Conservation (phyloP, 2,797 vertebrate genomes). For the Siniperca undulata region DNA sequence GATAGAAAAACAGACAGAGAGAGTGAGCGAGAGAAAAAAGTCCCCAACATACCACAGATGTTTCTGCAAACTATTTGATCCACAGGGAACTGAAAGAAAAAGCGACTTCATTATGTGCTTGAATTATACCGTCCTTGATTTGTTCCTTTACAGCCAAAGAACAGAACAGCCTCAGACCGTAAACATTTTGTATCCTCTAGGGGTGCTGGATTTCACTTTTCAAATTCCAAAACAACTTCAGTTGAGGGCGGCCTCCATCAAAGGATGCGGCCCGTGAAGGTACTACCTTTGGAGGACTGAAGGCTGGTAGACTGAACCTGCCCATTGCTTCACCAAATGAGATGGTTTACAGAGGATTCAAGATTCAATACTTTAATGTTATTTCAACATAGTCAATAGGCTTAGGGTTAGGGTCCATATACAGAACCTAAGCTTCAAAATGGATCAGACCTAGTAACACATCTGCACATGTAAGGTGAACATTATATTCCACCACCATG, state of each 20-base stretch:
- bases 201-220: background rate
- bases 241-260: background rate
- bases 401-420: too few species aligned
- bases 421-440: background rate
- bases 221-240: background rate
- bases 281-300: background rate
- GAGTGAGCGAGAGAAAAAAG: slow-evolving; percentile 37
- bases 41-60: slow-evolving; percentile 66
- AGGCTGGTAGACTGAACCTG: background rate
- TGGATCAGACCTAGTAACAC: background rate
- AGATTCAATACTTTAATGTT: too few species aligned
- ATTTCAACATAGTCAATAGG: too few species aligned
- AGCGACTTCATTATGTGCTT: slow-evolving; percentile 33
- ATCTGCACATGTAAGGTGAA: background rate
- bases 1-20: slow-evolving; percentile 2
- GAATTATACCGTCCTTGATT: slow-evolving; percentile 46
- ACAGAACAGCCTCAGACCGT: background rate
- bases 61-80: slow-evolving; percentile 58
- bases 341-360: background rate
- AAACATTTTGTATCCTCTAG: background rate
- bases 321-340: background rate
- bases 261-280: background rate
- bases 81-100: slow-evolving; percentile 48
- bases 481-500: background rate
- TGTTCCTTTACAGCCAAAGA: slow-evolving; percentile 16